Percentiles rank a stretch among this genome's conserved stretches.
phyloP scores from a whole-genome alignment of 1,140 invertebrate genomes.

The Drosophila serrata region DNA sequence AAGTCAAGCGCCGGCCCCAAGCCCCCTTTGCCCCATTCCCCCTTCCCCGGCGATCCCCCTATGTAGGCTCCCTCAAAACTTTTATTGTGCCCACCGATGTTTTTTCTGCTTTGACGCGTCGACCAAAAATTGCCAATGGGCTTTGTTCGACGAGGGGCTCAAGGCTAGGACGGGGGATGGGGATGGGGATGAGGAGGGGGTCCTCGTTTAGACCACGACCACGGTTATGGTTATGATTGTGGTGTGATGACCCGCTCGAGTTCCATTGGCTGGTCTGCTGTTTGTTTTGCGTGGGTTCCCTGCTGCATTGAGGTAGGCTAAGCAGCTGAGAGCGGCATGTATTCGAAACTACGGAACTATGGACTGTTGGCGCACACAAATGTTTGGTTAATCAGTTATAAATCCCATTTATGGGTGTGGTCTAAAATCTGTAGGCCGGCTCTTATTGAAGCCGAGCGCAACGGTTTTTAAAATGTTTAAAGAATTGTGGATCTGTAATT shows the following conservation, averaged over 20 bases:
- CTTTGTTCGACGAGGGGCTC: slow-evolving; percentile 30
- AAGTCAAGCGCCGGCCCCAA: slow-evolving; percentile 46
- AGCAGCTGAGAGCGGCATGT: slow-evolving; percentile 51
- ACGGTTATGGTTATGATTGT: slow-evolving; percentile 74
- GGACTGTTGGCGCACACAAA: slow-evolving; percentile 29
- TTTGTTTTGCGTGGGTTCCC: slow-evolving; percentile 58
- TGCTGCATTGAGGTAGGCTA: slow-evolving; percentile 73
- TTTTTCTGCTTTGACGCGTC: slow-evolving; percentile 81
- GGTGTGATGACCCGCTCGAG: slow-evolving; percentile 64
- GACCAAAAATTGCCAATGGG: slow-evolving; percentile 78
- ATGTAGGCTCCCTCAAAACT: slow-evolving; percentile 61
- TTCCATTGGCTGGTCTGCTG: slow-evolving; percentile 76
- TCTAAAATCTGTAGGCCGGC: slow-evolving; percentile 19
- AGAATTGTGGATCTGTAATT: background rate
- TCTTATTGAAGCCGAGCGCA: background rate
- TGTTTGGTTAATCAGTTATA: slow-evolving; percentile 57
- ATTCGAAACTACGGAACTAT: slow-evolving; percentile 22
- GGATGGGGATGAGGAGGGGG: slow-evolving; percentile 19
- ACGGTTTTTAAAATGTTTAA: background rate
- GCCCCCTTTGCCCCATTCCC: no score
- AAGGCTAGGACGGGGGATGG: background rate
- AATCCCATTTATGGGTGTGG: slow-evolving; percentile 50
- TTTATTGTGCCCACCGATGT: slow-evolving; percentile 74
- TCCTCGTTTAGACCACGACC: slow-evolving; percentile 37
- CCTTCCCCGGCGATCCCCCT: background rate